Percentiles rank a stretch among this genome's conserved stretches.
These are phyloP conservation scores for Varecia variegata DNA, from an alignment of 2,797 vertebrate species.

Conservation along the genomic window DNA sequence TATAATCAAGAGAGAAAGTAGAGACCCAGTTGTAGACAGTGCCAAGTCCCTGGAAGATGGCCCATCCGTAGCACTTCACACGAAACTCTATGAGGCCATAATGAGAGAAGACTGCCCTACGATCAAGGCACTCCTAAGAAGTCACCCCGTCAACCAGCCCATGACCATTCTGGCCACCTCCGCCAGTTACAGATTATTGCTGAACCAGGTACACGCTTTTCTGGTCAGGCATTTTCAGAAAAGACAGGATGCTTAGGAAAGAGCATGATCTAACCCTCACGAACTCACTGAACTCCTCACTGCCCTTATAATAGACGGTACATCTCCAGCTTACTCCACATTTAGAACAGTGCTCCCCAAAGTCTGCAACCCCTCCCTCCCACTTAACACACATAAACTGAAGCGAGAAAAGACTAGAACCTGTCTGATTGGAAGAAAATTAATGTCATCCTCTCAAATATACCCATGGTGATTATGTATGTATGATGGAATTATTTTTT, in stretches of 20 bases:
- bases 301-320: neutral
- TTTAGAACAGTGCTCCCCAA: neutral
- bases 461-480: accelerated
- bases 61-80: neutral
- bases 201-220: constrained; percentile 65
- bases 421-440: accelerated
- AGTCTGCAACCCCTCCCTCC: neutral
- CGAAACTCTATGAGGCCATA: constrained; percentile 64
- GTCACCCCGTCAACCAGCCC: constrained; percentile 67
- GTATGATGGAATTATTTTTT: neutral
- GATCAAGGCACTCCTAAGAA: constrained; percentile 58
- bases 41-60: neutral
- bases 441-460: neutral
- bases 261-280: neutral
- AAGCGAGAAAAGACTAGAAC: neutral
- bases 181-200: neutral
- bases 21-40: accelerated
- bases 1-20: constrained; percentile 10
- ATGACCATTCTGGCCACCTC: constrained; percentile 43
- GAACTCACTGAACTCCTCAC: neutral
- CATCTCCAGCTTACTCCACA: neutral
- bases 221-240: neutral
- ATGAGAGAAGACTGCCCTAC: constrained; percentile 47
- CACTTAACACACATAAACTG: neutral
- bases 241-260: neutral